phyloP scores from a whole-genome alignment of 2,113 vertebrate genomes.

The Galemys pyrenaicus region DNA sequence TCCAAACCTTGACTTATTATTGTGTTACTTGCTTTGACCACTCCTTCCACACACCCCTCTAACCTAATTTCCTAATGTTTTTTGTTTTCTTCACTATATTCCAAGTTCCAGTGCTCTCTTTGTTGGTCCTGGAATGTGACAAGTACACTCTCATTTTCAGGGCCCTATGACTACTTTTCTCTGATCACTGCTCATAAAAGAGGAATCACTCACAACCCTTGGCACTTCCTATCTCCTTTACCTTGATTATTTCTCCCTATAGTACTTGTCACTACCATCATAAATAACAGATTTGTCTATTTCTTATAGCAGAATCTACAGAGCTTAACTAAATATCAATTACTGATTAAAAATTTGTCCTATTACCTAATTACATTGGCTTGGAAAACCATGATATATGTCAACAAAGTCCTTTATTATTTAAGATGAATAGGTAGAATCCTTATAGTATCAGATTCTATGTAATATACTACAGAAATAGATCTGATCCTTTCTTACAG shows the following conservation, averaged over 20 bases:
- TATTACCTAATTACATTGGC: background rate
- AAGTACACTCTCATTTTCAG: background rate
- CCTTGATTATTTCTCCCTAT: constrained; percentile 28
- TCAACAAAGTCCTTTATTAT: constrained; percentile 44
- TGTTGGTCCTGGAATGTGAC: background rate
- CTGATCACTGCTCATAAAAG: constrained; percentile 3
- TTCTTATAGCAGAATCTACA: constrained; percentile 8
- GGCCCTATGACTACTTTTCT: background rate
- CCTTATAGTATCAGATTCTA: background rate
- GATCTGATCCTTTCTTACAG: constrained; percentile 18
- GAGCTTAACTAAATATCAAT: constrained; percentile 36
- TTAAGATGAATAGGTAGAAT: constrained; percentile 28
- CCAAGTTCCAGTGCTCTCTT: background rate
- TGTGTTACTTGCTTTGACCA: background rate
- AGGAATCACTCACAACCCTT: background rate
- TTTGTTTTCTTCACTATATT: background rate
- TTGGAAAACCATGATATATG: background rate
- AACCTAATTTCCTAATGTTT: background rate
- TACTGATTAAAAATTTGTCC: constrained; percentile 38
- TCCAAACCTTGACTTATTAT: background rate
- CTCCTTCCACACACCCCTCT: background rate
- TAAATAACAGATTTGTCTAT: constrained; percentile 5
- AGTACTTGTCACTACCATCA: constrained; percentile 9
- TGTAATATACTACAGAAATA: constrained; percentile 8
- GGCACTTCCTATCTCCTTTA: background rate